phyloP scores from a whole-genome alignment of 2,797 vertebrate genomes.

The Lepidocolaptes lacrymiger region DNA sequence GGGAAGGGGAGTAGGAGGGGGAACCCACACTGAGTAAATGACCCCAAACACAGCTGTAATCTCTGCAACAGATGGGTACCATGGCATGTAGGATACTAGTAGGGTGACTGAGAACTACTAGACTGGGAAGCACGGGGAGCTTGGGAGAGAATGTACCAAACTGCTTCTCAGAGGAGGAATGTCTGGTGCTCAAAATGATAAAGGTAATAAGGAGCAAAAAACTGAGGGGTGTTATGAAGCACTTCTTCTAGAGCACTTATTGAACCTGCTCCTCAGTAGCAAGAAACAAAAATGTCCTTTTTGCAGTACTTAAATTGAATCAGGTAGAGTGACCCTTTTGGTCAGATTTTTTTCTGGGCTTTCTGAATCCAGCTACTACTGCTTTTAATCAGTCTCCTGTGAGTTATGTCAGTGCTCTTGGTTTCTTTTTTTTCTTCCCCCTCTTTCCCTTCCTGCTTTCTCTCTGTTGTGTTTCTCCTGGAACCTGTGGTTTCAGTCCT shows the following conservation, averaged over 20 bases:
- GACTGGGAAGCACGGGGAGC: background rate
- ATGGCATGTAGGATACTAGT: background rate
- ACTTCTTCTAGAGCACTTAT: background rate
- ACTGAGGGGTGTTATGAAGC: background rate
- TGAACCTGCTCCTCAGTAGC: background rate
- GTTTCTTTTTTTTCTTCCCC: background rate
- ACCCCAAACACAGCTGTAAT: accelerated
- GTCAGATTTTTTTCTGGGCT: background rate
- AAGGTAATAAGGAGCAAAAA: background rate
- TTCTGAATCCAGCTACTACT: background rate
- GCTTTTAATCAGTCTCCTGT: background rate
- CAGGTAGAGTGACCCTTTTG: background rate
- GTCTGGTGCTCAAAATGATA: background rate
- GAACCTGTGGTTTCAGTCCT: background rate
- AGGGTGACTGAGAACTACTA: background rate
- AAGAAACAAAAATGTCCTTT: background rate
- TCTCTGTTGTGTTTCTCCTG: background rate
- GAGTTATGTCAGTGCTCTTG: background rate
- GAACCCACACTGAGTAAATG: background rate
- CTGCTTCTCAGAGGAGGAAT: background rate
- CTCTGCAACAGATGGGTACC: background rate
- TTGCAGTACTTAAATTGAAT: background rate
- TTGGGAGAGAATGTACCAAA: background rate
- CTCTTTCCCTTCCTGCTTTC: background rate
- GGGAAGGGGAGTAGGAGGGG: accelerated